Evolutionary conservation across 2,797 vertebrate species (phyloP).

Genomic region (Crossoptilon crossoptilon): DNA sequence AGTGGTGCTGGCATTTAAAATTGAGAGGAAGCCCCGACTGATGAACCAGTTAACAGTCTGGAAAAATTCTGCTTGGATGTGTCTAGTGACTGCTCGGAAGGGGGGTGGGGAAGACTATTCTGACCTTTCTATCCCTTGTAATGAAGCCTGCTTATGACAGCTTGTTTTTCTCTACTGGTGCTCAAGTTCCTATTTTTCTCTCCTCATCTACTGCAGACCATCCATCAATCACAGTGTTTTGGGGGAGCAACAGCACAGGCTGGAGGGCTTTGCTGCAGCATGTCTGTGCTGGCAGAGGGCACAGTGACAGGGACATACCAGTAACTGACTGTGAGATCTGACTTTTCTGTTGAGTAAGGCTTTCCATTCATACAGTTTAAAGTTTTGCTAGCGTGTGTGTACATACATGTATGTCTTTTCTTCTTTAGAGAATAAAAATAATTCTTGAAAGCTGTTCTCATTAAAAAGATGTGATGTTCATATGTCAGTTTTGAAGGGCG

Average conservation of each 20-base stretch:
- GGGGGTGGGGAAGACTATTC: neutral
- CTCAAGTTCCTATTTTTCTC: constrained; percentile 30
- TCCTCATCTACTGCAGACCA: neutral
- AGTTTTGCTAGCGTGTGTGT: neutral
- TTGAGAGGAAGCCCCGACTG: constrained; percentile 4
- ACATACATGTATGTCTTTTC: neutral
- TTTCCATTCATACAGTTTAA: neutral
- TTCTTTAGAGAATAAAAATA: neutral
- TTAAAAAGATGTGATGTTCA: neutral
- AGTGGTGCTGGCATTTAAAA: constrained; percentile 59
- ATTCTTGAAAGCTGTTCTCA: neutral
- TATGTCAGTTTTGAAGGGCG: neutral
- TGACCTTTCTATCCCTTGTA: constrained; percentile 52
- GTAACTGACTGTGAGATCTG: neutral
- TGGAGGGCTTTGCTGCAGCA: neutral
- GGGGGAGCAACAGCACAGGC: neutral
- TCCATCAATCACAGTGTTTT: neutral
- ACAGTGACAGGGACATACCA: neutral
- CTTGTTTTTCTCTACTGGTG: constrained; percentile 39
- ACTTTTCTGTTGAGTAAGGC: neutral
- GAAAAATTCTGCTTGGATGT: constrained; percentile 57
- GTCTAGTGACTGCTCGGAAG: neutral
- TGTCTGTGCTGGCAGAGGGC: neutral
- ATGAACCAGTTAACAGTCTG: constrained; percentile 48
- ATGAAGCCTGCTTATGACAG: constrained; percentile 7